Evolutionary conservation across 2,888 invertebrate species (phyloP).

Genomic region (Baronia brevicornis): DNA sequence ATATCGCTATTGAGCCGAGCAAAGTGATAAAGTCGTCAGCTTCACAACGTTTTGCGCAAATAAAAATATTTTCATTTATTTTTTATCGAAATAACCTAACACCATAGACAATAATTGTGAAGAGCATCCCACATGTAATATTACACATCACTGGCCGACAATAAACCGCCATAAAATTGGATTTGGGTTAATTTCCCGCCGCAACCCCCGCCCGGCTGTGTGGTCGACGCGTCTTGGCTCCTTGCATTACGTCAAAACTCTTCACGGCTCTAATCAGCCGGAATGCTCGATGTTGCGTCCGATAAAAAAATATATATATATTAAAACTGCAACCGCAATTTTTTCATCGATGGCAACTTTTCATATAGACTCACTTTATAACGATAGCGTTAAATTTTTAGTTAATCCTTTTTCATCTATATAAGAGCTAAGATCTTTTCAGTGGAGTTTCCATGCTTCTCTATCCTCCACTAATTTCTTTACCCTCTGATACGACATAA

Average conservation of each 20-base stretch:
- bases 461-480: too few species aligned
- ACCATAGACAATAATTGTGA: slow-evolving; percentile 11
- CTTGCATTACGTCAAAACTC: slow-evolving; percentile 58
- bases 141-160: slow-evolving; percentile 37
- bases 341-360: neutral
- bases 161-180: slow-evolving; percentile 53
- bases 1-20: too few species aligned
- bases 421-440: too few species aligned
- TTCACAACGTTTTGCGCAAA: neutral
- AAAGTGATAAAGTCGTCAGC: too few species aligned
- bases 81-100: slow-evolving; percentile 6
- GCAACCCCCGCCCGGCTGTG: slow-evolving; percentile 27
- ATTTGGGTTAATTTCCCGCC: slow-evolving; percentile 49
- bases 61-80: neutral
- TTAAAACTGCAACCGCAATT: slow-evolving; percentile 21
- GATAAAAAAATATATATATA: slow-evolving; percentile 29
- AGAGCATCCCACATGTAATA: slow-evolving; percentile 19
- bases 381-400: neutral
- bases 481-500: too few species aligned
- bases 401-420: neutral
- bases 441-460: too few species aligned
- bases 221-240: slow-evolving; percentile 45
- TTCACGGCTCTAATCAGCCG: slow-evolving; percentile 46
- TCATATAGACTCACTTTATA: neutral
- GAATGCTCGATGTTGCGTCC: slow-evolving; percentile 34